phyloP scores from a whole-genome alignment of 2,888 invertebrate species.

The Habroteleia sp. region DNA sequence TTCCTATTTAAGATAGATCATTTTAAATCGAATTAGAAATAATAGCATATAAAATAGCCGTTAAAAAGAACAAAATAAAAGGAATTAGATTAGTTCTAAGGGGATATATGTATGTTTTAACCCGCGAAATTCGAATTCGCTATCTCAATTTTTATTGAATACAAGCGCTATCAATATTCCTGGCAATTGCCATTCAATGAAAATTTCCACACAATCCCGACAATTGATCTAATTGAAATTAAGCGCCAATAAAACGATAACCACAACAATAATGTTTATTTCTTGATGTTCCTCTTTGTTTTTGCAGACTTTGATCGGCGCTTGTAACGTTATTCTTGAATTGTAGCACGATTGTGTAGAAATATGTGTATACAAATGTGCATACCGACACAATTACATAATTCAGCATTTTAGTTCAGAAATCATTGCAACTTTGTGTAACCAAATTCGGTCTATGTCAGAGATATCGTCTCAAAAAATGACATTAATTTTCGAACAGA shows the following conservation, averaged over 20 bases:
- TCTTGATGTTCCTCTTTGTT: constrained; percentile 60
- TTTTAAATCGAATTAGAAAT: too few relatives aligned
- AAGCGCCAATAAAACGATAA: constrained; percentile 58
- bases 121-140: constrained; percentile 11
- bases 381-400: constrained; percentile 21
- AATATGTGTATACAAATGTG: constrained; percentile 22
- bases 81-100: too few relatives aligned
- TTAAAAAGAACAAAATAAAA: too few relatives aligned
- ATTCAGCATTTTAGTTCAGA: constrained; percentile 7
- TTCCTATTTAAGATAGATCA: too few relatives aligned
- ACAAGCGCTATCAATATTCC: constrained; percentile 21
- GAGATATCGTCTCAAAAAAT: too few relatives aligned
- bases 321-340: constrained; percentile 39
- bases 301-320: constrained; percentile 62
- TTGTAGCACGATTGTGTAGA: constrained; percentile 22
- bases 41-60: too few relatives aligned
- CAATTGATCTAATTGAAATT: constrained; percentile 64
- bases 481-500: too few relatives aligned
- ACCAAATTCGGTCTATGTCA: background rate
- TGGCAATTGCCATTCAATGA: constrained; percentile 55
- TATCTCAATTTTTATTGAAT: background rate
- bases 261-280: constrained; percentile 58
- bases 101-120: too few relatives aligned
- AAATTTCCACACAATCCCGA: constrained; percentile 58
- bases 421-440: constrained; percentile 9